Base-by-base conservation (phyloP, 1,140 invertebrate genomes). In the Drosophila simulans region DNA sequence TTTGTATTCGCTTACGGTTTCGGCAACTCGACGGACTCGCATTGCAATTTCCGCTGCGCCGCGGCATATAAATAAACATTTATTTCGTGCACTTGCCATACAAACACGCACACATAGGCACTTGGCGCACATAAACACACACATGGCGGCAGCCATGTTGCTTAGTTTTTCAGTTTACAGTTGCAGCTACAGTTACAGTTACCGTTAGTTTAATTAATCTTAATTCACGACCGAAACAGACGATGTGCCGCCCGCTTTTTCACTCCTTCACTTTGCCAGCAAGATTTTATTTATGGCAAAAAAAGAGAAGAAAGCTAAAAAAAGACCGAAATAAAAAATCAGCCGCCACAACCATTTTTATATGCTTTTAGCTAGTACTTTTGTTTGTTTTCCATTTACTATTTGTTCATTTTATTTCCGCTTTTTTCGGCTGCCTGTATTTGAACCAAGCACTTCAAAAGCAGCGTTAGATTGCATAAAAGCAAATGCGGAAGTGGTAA, bases 191-290 rank as follows among this genome's bases (percentile, higher is more conserved):
- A 64, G 83, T 88, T 83, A 72, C 69, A 62, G 31, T 55, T 86
- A 88, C 82, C 69, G 83, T 88, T 83, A 76, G 79, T 88, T 86
- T 86, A 86, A 86, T 86, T 86, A 86, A 86, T 86, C 82, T 86
- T 86, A 86, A 86, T 86, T 88, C 82, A 86, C 83, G 82, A 86
- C 82, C 60, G 71, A 64, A 86, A 76, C 82, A 86, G 82, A 88
- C 79, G 75, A 73, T 71, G 79, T 56, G 53, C 71, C 49, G 40
- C 53, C 64, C 43, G 25, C 42, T 34, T 65, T 55, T 46, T 37
- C 70, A 64, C 37, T 54, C 56, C 62, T 59, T 59, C 79, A 82
- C 78, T 79, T 88, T 78, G 86, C 83, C 82, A 75, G 75, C 83
- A 83, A 88, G 83, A 83, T 76, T 86, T 83, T 86, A 86, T 86